Conservation (phyloP, 2,888 invertebrate species). For the Agrochola litura region DNA sequence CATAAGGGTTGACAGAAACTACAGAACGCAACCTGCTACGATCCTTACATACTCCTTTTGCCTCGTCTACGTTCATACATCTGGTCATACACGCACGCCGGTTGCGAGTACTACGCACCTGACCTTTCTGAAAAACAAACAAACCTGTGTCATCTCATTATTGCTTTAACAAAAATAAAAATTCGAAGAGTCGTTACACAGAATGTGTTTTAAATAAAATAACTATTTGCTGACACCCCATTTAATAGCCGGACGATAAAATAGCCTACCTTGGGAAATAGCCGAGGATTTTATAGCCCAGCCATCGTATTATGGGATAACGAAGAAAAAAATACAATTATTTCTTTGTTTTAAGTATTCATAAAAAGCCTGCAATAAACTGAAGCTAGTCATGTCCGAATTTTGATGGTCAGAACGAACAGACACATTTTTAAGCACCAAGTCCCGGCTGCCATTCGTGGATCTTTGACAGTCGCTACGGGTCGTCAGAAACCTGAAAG, state of each 20-base stretch:
- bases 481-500: too few relatives aligned
- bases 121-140: too few relatives aligned
- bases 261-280: conserved; percentile 44
- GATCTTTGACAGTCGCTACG: too few relatives aligned
- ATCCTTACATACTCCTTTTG: too few relatives aligned
- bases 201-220: conserved; percentile 35
- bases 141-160: background rate
- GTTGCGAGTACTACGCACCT: too few relatives aligned
- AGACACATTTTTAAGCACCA: background rate
- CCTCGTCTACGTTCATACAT: too few relatives aligned
- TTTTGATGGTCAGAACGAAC: background rate
- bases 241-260: conserved; percentile 41
- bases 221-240: conserved; percentile 30
- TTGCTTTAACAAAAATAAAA: background rate
- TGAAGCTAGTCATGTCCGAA: background rate
- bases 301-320: conserved; percentile 11
- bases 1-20: too few relatives aligned
- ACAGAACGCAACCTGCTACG: too few relatives aligned
- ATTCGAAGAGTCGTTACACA: background rate
- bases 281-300: conserved; percentile 26
- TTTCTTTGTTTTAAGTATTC: conserved; percentile 26
- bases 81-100: too few relatives aligned
- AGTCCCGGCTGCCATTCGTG: too few relatives aligned
- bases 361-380: conserved; percentile 23
- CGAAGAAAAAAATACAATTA: conserved; percentile 34